Evolutionary conservation across 2,888 invertebrate species (phyloP).

Genomic region (Dicranocentrus wangi): DNA sequence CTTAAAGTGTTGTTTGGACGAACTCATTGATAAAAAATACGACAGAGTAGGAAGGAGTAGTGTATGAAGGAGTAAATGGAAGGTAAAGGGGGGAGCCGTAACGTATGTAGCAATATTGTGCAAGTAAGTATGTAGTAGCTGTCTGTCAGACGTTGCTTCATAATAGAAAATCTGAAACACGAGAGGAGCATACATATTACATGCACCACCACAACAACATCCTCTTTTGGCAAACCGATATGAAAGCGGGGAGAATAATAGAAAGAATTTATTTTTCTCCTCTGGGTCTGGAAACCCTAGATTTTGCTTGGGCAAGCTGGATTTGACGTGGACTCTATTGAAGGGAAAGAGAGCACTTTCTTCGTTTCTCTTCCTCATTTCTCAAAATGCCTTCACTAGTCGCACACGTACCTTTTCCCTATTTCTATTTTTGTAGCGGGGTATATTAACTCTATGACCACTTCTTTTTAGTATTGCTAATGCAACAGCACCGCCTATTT

Average conservation of each 20-base stretch:
- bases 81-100: not conserved
- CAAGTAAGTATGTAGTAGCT: not conserved
- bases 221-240: conserved; percentile 40
- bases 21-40: not conserved
- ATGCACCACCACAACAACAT: conserved; percentile 24
- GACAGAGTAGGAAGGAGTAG: too few species aligned
- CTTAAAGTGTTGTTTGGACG: conserved; percentile 25
- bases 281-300: conserved; percentile 23
- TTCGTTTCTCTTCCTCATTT: conserved; percentile 15
- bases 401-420: too few species aligned
- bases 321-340: conserved; percentile 47
- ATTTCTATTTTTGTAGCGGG: not conserved
- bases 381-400: conserved; percentile 35
- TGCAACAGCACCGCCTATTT: too few species aligned
- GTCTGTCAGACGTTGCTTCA: conserved; percentile 38
- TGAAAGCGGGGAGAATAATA: conserved; percentile 24
- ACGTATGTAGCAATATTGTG: not conserved
- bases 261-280: conserved; percentile 25
- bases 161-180: conserved; percentile 48
- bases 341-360: conserved; percentile 25
- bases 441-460: not conserved
- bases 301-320: conserved; percentile 51
- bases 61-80: not conserved
- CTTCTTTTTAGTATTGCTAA: too few species aligned
- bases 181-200: conserved; percentile 29